Percentiles rank a stretch among this genome's conserved stretches.
phyloP scores from a whole-genome alignment of 2,797 vertebrate species.

The Microctenopoma stevenorrisi region DNA sequence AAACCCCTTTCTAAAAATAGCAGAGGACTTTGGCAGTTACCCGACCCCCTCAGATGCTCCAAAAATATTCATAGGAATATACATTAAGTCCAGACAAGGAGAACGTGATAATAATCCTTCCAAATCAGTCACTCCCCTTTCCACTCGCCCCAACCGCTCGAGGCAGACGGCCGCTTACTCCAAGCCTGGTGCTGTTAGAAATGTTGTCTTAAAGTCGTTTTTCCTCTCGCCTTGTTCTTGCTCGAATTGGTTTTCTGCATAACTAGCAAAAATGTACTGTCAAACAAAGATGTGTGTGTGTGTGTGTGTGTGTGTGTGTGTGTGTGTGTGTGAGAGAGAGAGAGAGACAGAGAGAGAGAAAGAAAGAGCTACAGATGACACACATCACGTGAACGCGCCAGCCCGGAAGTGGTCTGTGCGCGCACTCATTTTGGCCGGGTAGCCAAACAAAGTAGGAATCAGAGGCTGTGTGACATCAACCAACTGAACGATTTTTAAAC shows the following conservation, averaged over 20 bases:
- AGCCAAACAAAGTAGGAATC: constrained; percentile 65
- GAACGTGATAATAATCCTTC: no score
- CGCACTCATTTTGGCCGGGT: constrained; percentile 38
- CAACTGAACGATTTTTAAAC: neutral
- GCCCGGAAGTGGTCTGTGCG: constrained; percentile 65
- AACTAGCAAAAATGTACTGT: no score
- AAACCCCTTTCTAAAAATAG: constrained; percentile 32
- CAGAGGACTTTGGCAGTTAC: neutral
- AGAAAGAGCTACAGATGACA: neutral
- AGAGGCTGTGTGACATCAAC: constrained; percentile 43
- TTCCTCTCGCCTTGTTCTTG: no score
- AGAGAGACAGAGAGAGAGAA: neutral
- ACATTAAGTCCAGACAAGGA: no score
- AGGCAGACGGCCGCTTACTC: no score
- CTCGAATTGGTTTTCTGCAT: no score
- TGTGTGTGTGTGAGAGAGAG: neutral
- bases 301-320: neutral
- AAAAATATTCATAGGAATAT: no score
- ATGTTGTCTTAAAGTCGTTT: no score
- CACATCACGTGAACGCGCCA: constrained; percentile 62
- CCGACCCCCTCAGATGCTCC: neutral
- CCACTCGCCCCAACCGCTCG: no score
- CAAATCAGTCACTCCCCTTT: no score
- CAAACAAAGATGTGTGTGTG: neutral
- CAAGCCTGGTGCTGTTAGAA: no score